Percentiles rank a stretch among this genome's conserved stretches.
phyloP scores from a whole-genome alignment of 2,113 vertebrate species.

The Poeciliopsis occidentalis region DNA sequence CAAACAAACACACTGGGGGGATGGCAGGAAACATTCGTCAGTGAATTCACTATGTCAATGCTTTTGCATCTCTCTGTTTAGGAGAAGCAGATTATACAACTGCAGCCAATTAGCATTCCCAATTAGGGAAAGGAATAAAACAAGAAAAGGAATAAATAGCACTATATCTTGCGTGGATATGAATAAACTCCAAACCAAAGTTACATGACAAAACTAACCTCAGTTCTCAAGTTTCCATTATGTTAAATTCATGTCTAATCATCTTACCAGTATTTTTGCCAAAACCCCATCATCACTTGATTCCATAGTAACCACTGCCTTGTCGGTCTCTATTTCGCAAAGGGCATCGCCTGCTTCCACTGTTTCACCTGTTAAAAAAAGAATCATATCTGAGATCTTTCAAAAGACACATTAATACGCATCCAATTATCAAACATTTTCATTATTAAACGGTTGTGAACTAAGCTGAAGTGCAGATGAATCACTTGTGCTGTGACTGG shows the following conservation, averaged over 20 bases:
- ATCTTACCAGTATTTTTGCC: slow-evolving; percentile 94
- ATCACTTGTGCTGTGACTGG: background rate
- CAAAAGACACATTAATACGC: background rate
- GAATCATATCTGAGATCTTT: background rate
- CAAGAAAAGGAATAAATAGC: background rate
- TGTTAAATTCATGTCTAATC: background rate
- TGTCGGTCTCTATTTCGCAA: slow-evolving; percentile 98
- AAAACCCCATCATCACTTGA: slow-evolving; percentile 92
- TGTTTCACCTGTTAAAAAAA: slow-evolving; percentile 83
- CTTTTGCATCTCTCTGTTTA: slow-evolving; percentile 26
- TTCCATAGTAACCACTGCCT: slow-evolving; percentile 94
- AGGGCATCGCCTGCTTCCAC: slow-evolving; percentile 90
- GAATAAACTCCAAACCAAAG: background rate
- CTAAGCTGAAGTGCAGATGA: slow-evolving; percentile 7
- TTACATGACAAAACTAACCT: fast-evolving
- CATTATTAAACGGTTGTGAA: background rate
- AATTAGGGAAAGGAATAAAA: slow-evolving; percentile 11
- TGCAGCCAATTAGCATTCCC: slow-evolving; percentile 38
- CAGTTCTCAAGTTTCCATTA: background rate
- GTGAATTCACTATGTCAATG: slow-evolving; percentile 29
- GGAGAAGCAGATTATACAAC: slow-evolving; percentile 39
- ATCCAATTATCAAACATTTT: background rate
- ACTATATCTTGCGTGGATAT: background rate
- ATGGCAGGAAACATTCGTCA: slow-evolving; percentile 37
- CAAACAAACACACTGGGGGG: slow-evolving; percentile 30